Conservation (phyloP, 2,113 vertebrate species). For the Chionomys nivalis region DNA sequence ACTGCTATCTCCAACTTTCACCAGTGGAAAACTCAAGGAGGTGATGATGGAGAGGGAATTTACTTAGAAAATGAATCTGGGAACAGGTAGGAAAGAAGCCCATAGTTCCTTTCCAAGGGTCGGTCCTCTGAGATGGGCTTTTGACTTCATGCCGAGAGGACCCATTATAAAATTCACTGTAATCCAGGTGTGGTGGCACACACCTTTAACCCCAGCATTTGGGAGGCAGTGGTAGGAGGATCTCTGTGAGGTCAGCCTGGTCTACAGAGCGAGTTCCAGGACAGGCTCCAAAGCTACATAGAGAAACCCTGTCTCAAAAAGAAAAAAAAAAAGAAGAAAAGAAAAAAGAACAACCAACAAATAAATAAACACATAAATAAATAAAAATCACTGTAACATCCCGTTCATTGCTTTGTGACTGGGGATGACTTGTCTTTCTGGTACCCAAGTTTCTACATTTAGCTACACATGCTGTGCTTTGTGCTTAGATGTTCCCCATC, state of each 20-base stretch:
- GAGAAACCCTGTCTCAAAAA: no score
- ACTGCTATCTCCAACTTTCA: background rate
- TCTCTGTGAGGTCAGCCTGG: no score
- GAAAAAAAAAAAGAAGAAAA: no score
- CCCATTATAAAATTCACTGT: background rate
- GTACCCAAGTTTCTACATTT: background rate
- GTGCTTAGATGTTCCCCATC: slow-evolving; percentile 88
- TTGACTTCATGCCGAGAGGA: background rate
- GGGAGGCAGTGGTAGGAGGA: no score
- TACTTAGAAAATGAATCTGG: background rate
- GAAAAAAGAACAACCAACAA: no score
- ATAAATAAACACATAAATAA: no score
- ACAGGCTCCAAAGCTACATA: no score
- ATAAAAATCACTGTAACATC: background rate
- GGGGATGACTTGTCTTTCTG: background rate
- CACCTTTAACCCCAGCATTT: no score
- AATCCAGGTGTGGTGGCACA: background rate
- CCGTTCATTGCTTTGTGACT: no score
- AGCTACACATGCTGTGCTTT: slow-evolving; percentile 55
- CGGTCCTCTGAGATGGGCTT: background rate
- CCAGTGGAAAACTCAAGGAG: slow-evolving; percentile 5
- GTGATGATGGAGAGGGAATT: background rate
- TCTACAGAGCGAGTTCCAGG: no score
- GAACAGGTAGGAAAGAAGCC: no score
- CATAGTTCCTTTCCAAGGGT: background rate